Evolutionary conservation across 2,888 invertebrate species (phyloP).

Genomic region (Eustalomyia histrio): DNA sequence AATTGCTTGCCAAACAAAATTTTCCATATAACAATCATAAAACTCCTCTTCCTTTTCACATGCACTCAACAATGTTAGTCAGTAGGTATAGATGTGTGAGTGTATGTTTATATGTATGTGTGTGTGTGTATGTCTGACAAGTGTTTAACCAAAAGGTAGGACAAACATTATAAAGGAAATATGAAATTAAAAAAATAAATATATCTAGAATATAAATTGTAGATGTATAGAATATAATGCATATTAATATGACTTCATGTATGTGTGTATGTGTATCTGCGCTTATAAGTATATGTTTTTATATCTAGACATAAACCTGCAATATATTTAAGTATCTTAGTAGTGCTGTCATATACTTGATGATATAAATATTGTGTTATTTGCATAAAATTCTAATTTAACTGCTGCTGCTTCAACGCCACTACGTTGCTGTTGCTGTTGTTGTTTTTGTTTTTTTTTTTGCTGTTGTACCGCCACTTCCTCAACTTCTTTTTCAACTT

Average conservation of each 20-base stretch:
- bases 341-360: slow-evolving; percentile 63
- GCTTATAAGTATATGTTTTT: not conserved
- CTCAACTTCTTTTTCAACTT: slow-evolving; percentile 52
- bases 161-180: slow-evolving; percentile 27
- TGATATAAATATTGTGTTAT: slow-evolving; percentile 69
- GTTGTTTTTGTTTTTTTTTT: too few relatives aligned
- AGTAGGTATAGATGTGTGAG: too few relatives aligned
- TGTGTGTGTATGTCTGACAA: slow-evolving; percentile 10
- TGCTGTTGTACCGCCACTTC: slow-evolving; percentile 45
- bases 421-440: slow-evolving; percentile 35
- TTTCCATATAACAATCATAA: slow-evolving; percentile 55
- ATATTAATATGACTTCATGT: slow-evolving; percentile 27
- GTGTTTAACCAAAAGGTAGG: slow-evolving; percentile 42
- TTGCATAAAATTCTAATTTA: slow-evolving; percentile 78
- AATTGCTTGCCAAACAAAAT: slow-evolving; percentile 63
- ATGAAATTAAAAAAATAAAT: slow-evolving; percentile 9
- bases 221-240: slow-evolving; percentile 24
- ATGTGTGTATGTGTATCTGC: slow-evolving; percentile 2
- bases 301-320: slow-evolving; percentile 19
- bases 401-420: slow-evolving; percentile 60
- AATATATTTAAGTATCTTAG: slow-evolving; percentile 52
- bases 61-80: not conserved
- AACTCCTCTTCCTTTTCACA: slow-evolving; percentile 38
- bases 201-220: slow-evolving; percentile 30
- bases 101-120: not conserved